Evolutionary conservation across 1,140 invertebrate species (phyloP).

Genomic region (Bombus consobrinus): DNA sequence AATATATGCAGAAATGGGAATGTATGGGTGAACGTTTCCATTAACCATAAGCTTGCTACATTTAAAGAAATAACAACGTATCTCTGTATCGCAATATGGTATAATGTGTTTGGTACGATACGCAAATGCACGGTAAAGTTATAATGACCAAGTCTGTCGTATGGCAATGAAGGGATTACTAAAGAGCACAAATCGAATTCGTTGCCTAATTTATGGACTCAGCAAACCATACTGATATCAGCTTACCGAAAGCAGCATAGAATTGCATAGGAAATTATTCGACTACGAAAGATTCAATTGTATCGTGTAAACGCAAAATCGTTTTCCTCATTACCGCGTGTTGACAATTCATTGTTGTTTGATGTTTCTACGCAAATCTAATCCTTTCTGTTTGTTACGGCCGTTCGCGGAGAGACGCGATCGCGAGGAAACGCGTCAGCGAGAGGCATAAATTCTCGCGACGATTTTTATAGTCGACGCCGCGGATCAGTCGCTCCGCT

Average conservation of each 20-base stretch:
- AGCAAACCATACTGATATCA: conserved; percentile 62
- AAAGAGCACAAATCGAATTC: conserved; percentile 64
- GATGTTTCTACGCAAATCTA: neutral
- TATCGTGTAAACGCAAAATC: conserved; percentile 45
- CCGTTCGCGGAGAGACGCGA: too few species aligned
- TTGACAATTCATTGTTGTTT: neutral
- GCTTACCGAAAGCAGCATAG: conserved; percentile 55
- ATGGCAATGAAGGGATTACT: conserved; percentile 64
- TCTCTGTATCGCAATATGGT: neutral
- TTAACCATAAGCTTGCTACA: neutral
- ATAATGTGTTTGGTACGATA: conserved; percentile 17
- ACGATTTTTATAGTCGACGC: too few species aligned
- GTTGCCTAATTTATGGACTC: conserved; percentile 65
- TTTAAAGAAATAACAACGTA: neutral
- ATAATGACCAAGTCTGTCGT: conserved; percentile 62
- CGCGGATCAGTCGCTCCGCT: too few species aligned
- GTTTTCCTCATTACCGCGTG: neutral
- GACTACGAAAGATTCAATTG: conserved; percentile 54
- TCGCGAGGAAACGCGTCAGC: too few species aligned
- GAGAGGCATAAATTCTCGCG: too few species aligned
- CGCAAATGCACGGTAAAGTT: conserved; percentile 58
- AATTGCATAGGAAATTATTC: conserved; percentile 60
- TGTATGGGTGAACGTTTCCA: too few species aligned
- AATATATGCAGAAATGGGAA: too few species aligned
- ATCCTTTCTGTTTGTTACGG: too few species aligned